Base-by-base conservation (phyloP, 30 jellyfish, hydroid and myxozoan species). In the Nemopilema nomurai region DNA sequence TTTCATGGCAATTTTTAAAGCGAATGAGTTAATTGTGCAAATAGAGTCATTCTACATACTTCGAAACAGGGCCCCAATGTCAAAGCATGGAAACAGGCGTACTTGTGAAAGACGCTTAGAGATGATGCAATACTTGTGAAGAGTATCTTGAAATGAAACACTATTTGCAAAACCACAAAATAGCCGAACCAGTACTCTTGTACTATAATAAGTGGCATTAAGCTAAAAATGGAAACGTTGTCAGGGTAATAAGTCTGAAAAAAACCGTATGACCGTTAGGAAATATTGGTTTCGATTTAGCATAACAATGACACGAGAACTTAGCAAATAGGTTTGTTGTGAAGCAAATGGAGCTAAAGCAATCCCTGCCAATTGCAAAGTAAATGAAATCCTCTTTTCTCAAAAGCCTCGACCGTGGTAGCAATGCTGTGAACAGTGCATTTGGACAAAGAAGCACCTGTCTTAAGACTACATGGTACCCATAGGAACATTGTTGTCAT, bases 181-280 rank as follows among this genome's bases (percentile, higher is more conserved):
- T 13, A 41, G 9, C 57, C 57, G 6, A 41, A 41, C 57, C 57
- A 41, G 57, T 41, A 13, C 57, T 41, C 57, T 41, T 41, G 57
- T 13, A 41, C 57, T 41, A 41, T 41, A 3, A 41, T 41, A 41
- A 41, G 57, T 41, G 13, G 57, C 57, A 41, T 41, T 41, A 41
- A 18, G 83, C 83, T 73, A 73, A 73, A 73, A 7, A 9, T 73
- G 83, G 83, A 73, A 71, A 73, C 8, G 81, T 70, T 41, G 57
- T 41, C 57, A 41, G 57, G 57, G 57, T 13, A 41, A 41, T 41
- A 41, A 41, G 57, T 6, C 57, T 41, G 57, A 13, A 13, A 41
- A 41, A 41, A 41, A 41, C 57, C 57, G 57, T 3, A 41, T 41
- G 9, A 41, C 57, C 57, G 13, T 41, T 41, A 13, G 57, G 83